Base-by-base conservation (phyloP, 2,888 invertebrate species). In the Antheraea yamamai region DNA sequence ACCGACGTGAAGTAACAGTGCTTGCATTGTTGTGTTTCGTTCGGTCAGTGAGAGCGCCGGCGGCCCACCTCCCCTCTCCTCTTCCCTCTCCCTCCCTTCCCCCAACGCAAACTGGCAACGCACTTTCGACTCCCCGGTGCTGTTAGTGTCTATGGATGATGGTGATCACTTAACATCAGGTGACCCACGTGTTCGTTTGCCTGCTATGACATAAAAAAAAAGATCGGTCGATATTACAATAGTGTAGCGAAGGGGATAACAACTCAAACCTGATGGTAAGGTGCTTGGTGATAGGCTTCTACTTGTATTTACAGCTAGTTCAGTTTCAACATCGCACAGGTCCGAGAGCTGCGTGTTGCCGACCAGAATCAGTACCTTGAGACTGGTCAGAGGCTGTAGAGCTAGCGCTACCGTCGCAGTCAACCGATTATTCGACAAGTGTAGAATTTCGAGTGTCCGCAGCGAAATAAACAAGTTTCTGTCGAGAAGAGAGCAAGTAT, bases 301-400 rank as follows among this genome's bases (percentile, higher is more conserved):
- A 70, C 70, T 2, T 10, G 39, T 70, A 3, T 6, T 39, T 18
- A 39, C 84, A 77, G 10, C 51, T 35, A 4, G 1, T 30, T 20
- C 4, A 14, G 26, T 18, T 14, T 47, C 74, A 52, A 74, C 79
- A 74, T 80, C 10, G 79, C 88, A 87, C 35, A 85, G 80, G 79
- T 84, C 82, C n/a, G 77, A 75, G 30, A 88, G 78, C 4, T 47
- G 35, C 73, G 70, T 23, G 81, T 88, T 88, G 77, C 23, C 0
- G 23, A 66, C 72, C 52, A 88, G 84, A 39, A 23, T 18, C 74
- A 86, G 84, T 52, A 0, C 20, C 10, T 4, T 35, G 20, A 70
- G 39, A 10, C 14, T n/a, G 2, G 70, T 20, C 20, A 70, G 70
- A 20, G 70, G 39, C 39, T 39, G 7, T 20, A 70, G 39, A 20